A percentile compares a stretch with the other conserved stretches of the same genome.
These are phyloP conservation scores for Cenopis cana DNA, from an alignment of 2,888 invertebrate species.

Conservation along the genomic window DNA sequence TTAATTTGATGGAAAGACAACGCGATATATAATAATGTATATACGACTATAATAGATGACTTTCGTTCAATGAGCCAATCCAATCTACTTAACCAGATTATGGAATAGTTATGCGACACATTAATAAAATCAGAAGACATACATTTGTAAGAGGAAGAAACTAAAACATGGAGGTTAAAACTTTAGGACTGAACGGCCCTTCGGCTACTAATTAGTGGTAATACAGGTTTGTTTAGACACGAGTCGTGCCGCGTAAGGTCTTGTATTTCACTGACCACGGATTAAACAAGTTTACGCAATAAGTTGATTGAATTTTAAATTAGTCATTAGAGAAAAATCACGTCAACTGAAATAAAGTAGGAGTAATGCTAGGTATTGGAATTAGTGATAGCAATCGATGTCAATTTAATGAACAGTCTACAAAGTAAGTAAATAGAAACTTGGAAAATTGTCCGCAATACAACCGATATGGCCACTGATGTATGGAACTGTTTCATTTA, in stretches of 20 bases:
- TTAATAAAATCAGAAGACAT: neutral
- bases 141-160: neutral
- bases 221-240: constrained; percentile 17
- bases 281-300: constrained; percentile 19
- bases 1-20: constrained; percentile 32
- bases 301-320: constrained; percentile 25
- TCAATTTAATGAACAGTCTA: neutral
- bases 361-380: constrained; percentile 11
- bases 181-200: constrained; percentile 25
- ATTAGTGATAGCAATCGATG: neutral
- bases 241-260: neutral
- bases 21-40: neutral
- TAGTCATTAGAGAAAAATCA: constrained; percentile 24
- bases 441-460: neutral
- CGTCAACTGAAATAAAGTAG: constrained; percentile 11
- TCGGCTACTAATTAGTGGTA: neutral
- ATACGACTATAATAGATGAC: neutral
- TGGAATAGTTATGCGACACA: neutral
- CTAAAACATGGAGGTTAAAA: constrained; percentile 3
- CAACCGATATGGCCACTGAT: too few relatives aligned
- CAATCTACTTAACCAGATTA: neutral
- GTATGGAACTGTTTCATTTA: too few relatives aligned
- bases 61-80: neutral
- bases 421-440: neutral
- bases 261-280: constrained; percentile 20